Percentiles rank a stretch among this genome's conserved stretches.
phyloP scores from a whole-genome alignment of 1,140 invertebrate species.

The Ladona fulva region DNA sequence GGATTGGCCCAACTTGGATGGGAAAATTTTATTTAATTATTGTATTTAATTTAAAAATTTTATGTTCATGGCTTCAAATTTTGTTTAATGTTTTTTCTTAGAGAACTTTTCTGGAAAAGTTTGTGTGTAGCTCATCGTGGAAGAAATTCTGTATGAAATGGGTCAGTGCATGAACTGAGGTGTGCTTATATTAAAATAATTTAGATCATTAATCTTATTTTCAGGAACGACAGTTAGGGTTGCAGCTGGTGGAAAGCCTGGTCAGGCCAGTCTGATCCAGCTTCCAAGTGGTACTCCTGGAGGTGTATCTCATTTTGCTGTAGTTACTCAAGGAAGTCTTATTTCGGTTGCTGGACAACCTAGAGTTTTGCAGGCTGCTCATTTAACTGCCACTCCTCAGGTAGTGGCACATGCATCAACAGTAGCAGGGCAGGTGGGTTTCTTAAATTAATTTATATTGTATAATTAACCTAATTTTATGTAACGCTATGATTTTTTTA shows the following conservation, averaged over 20 bases:
- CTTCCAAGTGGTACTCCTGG: conserved; percentile 24
- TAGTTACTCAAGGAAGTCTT: conserved; percentile 37
- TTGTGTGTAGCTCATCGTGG: too few species aligned
- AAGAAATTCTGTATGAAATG: too few species aligned
- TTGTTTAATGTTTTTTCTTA: too few species aligned
- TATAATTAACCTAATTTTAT: too few species aligned
- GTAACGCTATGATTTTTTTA: too few species aligned
- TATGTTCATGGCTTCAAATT: too few species aligned
- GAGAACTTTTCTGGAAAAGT: too few species aligned
- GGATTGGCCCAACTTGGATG: too few species aligned
- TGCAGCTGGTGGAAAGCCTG: conserved; percentile 34
- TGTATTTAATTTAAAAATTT: too few species aligned
- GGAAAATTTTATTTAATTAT: too few species aligned
- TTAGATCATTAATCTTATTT: neutral
- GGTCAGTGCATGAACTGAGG: too few species aligned
- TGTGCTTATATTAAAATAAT: too few species aligned
- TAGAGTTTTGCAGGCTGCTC: conserved; percentile 21
- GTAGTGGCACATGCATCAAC: neutral
- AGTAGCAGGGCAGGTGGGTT: neutral
- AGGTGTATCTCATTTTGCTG: conserved; percentile 35
- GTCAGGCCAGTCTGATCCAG: conserved; percentile 36
- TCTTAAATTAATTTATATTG: neutral
- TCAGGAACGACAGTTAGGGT: conserved; percentile 31
- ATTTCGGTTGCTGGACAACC: conserved; percentile 30
- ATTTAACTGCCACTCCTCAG: neutral